phyloP scores from a whole-genome alignment of 1,140 invertebrate genomes.

The Conus betulinus region DNA sequence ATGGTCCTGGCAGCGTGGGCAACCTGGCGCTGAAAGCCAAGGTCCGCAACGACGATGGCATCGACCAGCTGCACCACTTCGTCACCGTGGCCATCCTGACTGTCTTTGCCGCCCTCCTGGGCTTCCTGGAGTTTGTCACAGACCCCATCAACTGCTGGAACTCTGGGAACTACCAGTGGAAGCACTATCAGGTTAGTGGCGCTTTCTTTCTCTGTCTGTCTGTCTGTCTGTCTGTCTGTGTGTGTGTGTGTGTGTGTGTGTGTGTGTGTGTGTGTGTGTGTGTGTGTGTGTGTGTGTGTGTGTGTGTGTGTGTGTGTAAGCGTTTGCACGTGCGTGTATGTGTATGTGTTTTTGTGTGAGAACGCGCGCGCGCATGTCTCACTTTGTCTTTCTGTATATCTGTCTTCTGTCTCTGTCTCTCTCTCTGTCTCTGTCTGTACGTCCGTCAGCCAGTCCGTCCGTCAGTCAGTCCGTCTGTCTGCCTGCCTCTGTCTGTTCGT shows the following conservation, averaged over 20 bases:
- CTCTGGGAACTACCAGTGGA: not conserved
- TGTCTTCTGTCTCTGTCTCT: slow-evolving; percentile 5
- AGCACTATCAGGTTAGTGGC: not conserved
- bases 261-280: no score
- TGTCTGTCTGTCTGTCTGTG: not conserved
- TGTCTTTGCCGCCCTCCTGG: slow-evolving; percentile 85
- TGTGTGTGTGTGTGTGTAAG: no score
- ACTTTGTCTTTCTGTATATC: not conserved
- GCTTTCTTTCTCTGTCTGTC: not conserved
- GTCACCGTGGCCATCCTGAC: slow-evolving; percentile 85
- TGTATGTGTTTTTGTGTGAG: no score
- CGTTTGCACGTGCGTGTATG: no score
- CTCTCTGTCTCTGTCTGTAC: not conserved
- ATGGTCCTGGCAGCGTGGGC: slow-evolving; percentile 18
- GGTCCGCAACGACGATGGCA: not conserved
- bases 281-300: no score
- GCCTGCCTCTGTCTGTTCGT: not conserved
- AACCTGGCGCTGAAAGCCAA: not conserved
- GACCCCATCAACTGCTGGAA: slow-evolving; percentile 88
- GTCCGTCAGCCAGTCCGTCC: not conserved
- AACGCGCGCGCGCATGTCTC: no score
- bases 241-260: no score
- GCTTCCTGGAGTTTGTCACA: slow-evolving; percentile 94
- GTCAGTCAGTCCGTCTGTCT: no score
- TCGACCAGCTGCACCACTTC: slow-evolving; percentile 49